phyloP scores from a whole-genome alignment of 2,888 invertebrate species.

The Saturnia japonica region DNA sequence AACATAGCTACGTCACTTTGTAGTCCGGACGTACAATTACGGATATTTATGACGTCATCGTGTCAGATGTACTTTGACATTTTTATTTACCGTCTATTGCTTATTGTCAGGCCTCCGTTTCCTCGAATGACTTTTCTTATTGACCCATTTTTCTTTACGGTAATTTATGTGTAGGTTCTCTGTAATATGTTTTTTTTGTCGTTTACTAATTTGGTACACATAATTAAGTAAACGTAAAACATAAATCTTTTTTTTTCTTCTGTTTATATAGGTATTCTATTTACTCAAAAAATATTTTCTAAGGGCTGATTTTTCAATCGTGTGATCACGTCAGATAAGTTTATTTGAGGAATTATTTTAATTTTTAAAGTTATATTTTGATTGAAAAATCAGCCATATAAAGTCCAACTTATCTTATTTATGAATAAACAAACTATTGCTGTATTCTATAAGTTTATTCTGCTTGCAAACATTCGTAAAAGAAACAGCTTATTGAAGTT shows the following conservation, averaged over 20 bases:
- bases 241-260: too few relatives aligned
- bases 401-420: too few relatives aligned
- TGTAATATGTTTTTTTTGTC: neutral
- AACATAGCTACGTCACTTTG: neutral
- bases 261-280: too few relatives aligned
- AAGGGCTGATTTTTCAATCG: neutral
- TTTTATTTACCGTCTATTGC: slow-evolving; percentile 3
- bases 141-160: slow-evolving; percentile 4
- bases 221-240: neutral
- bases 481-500: too few relatives aligned
- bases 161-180: neutral
- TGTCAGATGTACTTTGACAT: neutral
- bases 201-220: too few relatives aligned
- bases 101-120: slow-evolving; percentile 3
- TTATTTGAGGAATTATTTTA: too few relatives aligned
- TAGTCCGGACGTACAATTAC: neutral
- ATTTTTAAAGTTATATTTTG: too few relatives aligned
- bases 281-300: neutral
- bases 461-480: too few relatives aligned
- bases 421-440: neutral
- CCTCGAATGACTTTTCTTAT: neutral
- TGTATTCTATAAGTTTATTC: too few relatives aligned
- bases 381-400: too few relatives aligned
- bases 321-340: too few relatives aligned
- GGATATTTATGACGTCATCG: slow-evolving; percentile 1